Evolutionary conservation across 2,888 invertebrate species (phyloP).

Genomic region (Trisateles emortualis): DNA sequence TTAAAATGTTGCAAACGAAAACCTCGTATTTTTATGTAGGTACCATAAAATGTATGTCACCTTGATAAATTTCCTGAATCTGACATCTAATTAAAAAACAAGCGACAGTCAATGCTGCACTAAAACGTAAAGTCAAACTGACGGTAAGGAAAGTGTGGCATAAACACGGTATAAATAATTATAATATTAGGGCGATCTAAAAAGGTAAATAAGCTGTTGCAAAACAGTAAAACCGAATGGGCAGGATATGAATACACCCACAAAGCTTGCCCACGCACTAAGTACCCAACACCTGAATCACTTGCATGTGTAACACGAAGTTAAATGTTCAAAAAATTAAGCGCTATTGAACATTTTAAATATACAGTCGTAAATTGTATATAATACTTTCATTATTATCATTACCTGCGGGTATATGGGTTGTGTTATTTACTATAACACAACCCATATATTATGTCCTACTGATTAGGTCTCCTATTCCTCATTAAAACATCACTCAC

Average conservation of each 20-base stretch:
- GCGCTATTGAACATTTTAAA: too few species aligned
- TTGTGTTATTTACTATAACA: too few species aligned
- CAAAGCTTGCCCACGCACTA: slow-evolving; percentile 40
- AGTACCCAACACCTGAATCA: slow-evolving; percentile 41
- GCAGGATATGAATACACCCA: slow-evolving; percentile 46
- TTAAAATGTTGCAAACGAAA: slow-evolving; percentile 44
- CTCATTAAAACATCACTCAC: too few species aligned
- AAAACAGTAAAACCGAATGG: slow-evolving; percentile 30
- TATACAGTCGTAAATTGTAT: too few species aligned
- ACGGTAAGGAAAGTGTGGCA: slow-evolving; percentile 8
- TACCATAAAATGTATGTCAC: slow-evolving; percentile 24
- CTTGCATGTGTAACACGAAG: slow-evolving; percentile 34
- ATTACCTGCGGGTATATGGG: too few species aligned
- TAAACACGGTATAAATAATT: slow-evolving; percentile 20
- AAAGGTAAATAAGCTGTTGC: slow-evolving; percentile 4
- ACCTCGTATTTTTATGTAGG: slow-evolving; percentile 18
- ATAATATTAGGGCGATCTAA: not conserved
- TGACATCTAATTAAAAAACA: not conserved
- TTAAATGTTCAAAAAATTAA: too few species aligned
- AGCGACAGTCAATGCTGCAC: not conserved
- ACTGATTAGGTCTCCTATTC: too few species aligned
- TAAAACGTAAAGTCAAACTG: slow-evolving; percentile 12
- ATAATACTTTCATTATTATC: too few species aligned
- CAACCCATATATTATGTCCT: too few species aligned
- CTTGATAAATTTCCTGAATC: not conserved